These are phyloP conservation scores for Clarias gariepinus DNA, from an alignment of 2,113 vertebrate genomes.

Conservation along the genomic window DNA sequence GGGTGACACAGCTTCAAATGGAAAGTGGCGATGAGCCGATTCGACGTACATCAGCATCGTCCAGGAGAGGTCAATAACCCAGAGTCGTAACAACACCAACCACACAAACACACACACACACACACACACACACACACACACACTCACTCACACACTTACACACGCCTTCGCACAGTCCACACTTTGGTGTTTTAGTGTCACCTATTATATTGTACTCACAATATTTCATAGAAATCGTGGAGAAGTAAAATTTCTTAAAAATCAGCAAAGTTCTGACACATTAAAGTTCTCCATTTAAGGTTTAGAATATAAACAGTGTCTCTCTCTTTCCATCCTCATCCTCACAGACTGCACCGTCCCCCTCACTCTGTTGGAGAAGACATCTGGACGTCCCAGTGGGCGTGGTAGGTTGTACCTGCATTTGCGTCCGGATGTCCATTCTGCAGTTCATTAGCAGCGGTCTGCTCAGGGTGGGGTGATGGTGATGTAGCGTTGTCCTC, in stretches of 20 bases:
- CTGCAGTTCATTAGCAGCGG: background rate
- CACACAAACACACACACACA: background rate
- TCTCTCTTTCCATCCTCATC: background rate
- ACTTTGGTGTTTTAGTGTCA: background rate
- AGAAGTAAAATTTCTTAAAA: background rate
- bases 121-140: background rate
- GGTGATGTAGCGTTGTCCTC: fast-evolving
- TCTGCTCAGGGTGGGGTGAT: background rate
- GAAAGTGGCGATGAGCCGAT: background rate
- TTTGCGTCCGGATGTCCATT: conserved; percentile 84
- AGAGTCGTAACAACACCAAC: background rate
- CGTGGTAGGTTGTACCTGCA: conserved; percentile 90
- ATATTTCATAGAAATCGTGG: background rate
- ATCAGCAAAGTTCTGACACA: background rate
- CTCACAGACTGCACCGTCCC: conserved; percentile 84
- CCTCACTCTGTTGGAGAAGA: conserved; percentile 92
- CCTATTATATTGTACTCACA: background rate
- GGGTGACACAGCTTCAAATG: background rate
- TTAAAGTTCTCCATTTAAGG: too few relatives aligned
- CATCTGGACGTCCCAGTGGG: conserved; percentile 88
- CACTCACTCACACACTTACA: background rate
- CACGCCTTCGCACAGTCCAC: background rate
- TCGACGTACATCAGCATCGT: background rate
- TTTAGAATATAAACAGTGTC: too few relatives aligned
- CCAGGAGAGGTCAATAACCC: background rate